Percentiles rank a stretch among this genome's conserved stretches.
Evolutionary conservation across 2,113 vertebrate genomes (phyloP).

Genomic region (Albula goreensis): DNA sequence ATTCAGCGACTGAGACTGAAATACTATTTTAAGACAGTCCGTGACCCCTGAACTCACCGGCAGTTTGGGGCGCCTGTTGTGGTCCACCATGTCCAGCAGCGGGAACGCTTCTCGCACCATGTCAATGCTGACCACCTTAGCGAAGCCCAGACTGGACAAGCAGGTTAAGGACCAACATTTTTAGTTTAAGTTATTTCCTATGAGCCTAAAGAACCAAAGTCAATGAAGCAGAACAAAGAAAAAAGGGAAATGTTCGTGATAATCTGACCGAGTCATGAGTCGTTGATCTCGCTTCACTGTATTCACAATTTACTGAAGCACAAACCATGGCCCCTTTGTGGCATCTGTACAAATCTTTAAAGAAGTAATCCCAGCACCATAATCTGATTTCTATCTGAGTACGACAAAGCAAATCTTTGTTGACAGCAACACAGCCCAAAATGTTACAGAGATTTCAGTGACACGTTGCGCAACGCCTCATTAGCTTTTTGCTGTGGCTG

Average conservation of each 20-base stretch:
- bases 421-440: background rate
- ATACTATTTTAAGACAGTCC: background rate
- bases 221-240: background rate
- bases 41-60: constrained; percentile 61
- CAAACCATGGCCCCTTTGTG: no score
- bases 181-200: background rate
- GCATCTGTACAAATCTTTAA: background rate
- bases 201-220: background rate
- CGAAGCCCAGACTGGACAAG: constrained; percentile 78
- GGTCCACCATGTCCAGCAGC: constrained; percentile 84
- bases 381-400: background rate
- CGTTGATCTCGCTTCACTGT: background rate
- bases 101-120: constrained; percentile 76
- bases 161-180: constrained; percentile 15
- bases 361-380: background rate
- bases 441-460: background rate
- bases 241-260: no score
- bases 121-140: constrained; percentile 77
- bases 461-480: constrained; percentile 13
- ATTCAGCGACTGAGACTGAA: background rate
- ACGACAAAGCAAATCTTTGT: background rate
- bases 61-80: constrained; percentile 67
- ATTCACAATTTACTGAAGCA: no score
- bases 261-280: background rate
- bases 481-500: background rate